Base-by-base conservation (phyloP, 2,888 invertebrate species). In the Dicyrtoma fusca region DNA sequence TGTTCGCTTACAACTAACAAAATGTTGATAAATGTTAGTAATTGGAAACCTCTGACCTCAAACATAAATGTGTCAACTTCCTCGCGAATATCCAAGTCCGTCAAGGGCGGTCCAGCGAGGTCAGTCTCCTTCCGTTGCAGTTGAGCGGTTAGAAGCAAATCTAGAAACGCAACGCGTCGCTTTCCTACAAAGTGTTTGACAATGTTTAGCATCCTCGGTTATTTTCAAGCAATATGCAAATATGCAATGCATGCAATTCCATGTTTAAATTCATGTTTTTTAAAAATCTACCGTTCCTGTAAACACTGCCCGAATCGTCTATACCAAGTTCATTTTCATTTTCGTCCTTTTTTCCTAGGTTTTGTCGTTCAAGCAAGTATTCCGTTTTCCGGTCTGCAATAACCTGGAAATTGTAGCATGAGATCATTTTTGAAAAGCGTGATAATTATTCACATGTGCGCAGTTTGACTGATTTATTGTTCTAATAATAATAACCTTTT, bases 61-160 rank as follows among this genome's bases (percentile, higher is more conserved):
- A 82, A 82, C 92, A 93, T 93, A 72, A 93, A 92, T 0, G 81
- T 81, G 57, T 81, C 81, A 11, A 80, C 80, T 86, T 93, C 92
- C 83, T 93, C 92, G 83, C 91, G 92, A 76, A 93, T 92, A 84
- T 93, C 92, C 77, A 88, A 87, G 76, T 92, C 92, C 57, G 87
- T 89, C n/a, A n/a, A n/a, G n/a, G n/a, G n/a, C n/a, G n/a, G n/a
- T n/a, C n/a, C n/a, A n/a, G n/a, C n/a, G 75, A 92, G 88, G 1
- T 49, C 19, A n/a, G 21, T 17, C 44, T n/a, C 61, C 5, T 57
- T 53, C 10, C 91, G 82, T 45, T 73, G 62, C 23, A 66, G 71
- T 5, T 83, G 81, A 82, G 92, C 90, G 75, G 84, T 84, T 25
- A 87, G 81, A 10, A 87, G 81, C 75, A 87, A 81, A 81, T 87